Percentiles rank a stretch among this genome's conserved stretches.
These are phyloP conservation scores for Gymnorhina tibicen DNA, from an alignment of 2,113 vertebrate genomes.

Conservation along the genomic window DNA sequence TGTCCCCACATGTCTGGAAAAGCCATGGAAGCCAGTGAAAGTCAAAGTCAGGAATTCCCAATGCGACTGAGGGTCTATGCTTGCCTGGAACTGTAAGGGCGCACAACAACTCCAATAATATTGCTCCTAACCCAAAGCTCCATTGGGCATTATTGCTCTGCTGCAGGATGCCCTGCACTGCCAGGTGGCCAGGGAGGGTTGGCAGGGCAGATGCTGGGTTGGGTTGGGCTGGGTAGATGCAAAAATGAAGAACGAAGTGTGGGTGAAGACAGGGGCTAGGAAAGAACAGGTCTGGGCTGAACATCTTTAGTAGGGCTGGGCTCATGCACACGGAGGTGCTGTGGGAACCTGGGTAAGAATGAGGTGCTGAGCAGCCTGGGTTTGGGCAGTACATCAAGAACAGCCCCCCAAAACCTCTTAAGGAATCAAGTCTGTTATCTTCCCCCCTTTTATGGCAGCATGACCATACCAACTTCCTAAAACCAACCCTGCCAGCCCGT, in stretches of 20 bases:
- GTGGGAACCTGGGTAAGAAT: not conserved
- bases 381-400: not conserved
- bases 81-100: not conserved
- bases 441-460: not conserved
- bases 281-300: not conserved
- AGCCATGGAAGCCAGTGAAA: not conserved
- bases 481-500: not conserved
- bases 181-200: not conserved
- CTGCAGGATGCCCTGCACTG: not conserved
- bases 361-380: not conserved
- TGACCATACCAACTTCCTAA: not conserved
- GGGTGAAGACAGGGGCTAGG: not conserved
- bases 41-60: not conserved
- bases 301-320: not conserved
- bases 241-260: not conserved
- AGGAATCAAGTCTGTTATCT: not conserved
- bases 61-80: not conserved
- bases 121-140: not conserved
- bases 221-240: not conserved
- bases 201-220: no score
- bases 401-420: not conserved
- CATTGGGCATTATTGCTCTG: not conserved
- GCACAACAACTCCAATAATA: not conserved
- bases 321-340: not conserved
- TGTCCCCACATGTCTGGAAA: not conserved